These are phyloP conservation scores for Mimachlamys varia DNA, from an alignment of 2,888 invertebrate species.

Conservation along the genomic window DNA sequence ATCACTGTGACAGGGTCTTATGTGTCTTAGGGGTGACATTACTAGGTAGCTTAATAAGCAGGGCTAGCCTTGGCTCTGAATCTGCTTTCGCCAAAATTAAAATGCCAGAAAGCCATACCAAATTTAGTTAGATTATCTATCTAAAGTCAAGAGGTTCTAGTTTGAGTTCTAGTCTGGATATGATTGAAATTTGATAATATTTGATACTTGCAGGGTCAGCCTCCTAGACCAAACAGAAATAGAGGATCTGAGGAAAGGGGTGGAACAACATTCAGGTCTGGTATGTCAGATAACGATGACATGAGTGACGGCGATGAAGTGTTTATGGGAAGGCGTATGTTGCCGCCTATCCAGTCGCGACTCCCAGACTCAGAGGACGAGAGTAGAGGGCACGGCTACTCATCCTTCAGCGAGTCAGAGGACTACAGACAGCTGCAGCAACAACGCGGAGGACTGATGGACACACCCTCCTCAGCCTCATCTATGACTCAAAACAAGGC, in stretches of 20 bases:
- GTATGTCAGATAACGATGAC: constrained; percentile 55
- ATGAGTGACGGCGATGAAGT: constrained; percentile 52
- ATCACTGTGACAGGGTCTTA: too few species aligned
- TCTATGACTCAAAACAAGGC: constrained; percentile 46
- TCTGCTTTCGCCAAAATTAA: too few species aligned
- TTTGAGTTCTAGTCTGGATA: too few species aligned
- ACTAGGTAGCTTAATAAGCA: too few species aligned
- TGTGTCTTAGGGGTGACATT: too few species aligned
- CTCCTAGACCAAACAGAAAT: constrained; percentile 50
- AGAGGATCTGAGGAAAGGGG: constrained; percentile 53
- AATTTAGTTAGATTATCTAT: too few species aligned
- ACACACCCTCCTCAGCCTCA: constrained; percentile 60
- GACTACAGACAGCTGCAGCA: constrained; percentile 51
- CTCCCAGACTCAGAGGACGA: constrained; percentile 44
- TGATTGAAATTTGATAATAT: not conserved
- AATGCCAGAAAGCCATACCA: too few species aligned
- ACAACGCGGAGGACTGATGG: constrained; percentile 57
- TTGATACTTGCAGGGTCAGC: constrained; percentile 54
- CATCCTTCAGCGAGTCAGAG: constrained; percentile 62
- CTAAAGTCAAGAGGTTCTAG: too few species aligned
- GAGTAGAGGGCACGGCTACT: constrained; percentile 46
- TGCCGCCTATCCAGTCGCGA: constrained; percentile 47
- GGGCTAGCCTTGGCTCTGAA: too few species aligned
- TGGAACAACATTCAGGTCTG: constrained; percentile 59
- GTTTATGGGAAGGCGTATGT: constrained; percentile 30